These are phyloP conservation scores for Berghia stephanieae DNA, from an alignment of 1,140 invertebrate species.

Conservation along the genomic window DNA sequence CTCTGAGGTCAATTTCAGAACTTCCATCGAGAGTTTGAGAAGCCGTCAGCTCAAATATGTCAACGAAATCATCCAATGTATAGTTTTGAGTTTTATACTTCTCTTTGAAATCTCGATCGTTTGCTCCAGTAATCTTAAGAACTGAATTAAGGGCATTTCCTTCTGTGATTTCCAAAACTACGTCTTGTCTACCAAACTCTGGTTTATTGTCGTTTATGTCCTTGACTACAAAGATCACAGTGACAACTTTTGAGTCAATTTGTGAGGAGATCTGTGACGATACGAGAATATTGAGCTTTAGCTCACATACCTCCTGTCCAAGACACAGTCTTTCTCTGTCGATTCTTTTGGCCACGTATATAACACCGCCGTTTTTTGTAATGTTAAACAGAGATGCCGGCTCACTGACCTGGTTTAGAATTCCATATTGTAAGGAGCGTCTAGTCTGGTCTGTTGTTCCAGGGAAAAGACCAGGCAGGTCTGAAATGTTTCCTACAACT, in stretches of 20 bases:
- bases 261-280: conserved; percentile 33
- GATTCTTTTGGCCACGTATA: conserved; percentile 38
- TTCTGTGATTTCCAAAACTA: conserved; percentile 42
- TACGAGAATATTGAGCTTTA: conserved; percentile 40
- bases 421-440: conserved; percentile 35
- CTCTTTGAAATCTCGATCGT: conserved; percentile 39
- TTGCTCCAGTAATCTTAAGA: conserved; percentile 83
- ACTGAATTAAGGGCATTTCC: conserved; percentile 79
- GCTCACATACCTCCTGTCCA: conserved; percentile 31
- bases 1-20: conserved; percentile 38
- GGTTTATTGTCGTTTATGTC: conserved; percentile 53
- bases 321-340: conserved; percentile 46
- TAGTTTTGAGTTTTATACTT: conserved; percentile 43
- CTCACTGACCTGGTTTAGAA: conserved; percentile 36
- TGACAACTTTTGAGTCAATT: conserved; percentile 38
- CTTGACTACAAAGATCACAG: conserved; percentile 39
- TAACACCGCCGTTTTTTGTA: conserved; percentile 30
- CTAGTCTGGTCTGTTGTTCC: conserved; percentile 31
- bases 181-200: conserved; percentile 32
- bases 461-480: conserved; percentile 29
- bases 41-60: conserved; percentile 38
- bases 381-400: conserved; percentile 41
- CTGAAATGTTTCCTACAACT: too few species aligned
- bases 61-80: conserved; percentile 29
- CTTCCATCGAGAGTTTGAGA: conserved; percentile 45